Evolutionary conservation across 2,888 invertebrate species (phyloP).

Genomic region (Uropetala carovei): DNA sequence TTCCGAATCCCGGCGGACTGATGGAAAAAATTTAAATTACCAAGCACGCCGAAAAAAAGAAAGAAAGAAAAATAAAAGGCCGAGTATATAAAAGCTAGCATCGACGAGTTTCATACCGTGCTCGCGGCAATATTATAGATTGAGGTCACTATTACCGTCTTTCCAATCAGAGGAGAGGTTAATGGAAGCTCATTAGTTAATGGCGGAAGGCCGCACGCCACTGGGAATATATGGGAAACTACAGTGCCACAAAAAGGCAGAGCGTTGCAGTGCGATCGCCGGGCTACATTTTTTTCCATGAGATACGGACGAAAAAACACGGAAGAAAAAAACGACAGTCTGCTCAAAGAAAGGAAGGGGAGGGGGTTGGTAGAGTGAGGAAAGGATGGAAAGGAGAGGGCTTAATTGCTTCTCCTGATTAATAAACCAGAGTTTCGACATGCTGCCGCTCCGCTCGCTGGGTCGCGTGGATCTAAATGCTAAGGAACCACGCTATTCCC

Average conservation of each 20-base stretch:
- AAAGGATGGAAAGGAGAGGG: not conserved
- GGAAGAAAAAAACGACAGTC: not conserved
- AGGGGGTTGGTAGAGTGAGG: not conserved
- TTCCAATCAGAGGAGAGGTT: conserved; percentile 52
- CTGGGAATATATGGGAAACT: conserved; percentile 55
- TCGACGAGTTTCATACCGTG: conserved; percentile 1
- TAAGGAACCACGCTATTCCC: conserved; percentile 52
- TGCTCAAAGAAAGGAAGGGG: not conserved
- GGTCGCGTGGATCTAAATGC: conserved; percentile 45
- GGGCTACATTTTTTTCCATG: conserved; percentile 29
- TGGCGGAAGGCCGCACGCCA: conserved; percentile 53
- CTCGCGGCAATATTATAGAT: conserved; percentile 56
- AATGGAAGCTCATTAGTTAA: conserved; percentile 62
- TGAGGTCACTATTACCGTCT: conserved; percentile 49
- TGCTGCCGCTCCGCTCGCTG: not conserved
- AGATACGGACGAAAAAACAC: conserved; percentile 33
- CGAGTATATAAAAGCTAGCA: not conserved
- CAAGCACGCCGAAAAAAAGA: not conserved
- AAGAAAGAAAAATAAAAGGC: not conserved
- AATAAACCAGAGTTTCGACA: conserved; percentile 54
- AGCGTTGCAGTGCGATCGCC: conserved; percentile 44
- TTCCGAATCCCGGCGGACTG: too few species aligned
- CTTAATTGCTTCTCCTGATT: conserved; percentile 56
- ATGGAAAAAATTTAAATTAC: not conserved
- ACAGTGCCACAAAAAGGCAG: conserved; percentile 26